Evolutionary conservation across 2,888 invertebrate genomes (phyloP).

Genomic region (Dicyrtoma fusca): DNA sequence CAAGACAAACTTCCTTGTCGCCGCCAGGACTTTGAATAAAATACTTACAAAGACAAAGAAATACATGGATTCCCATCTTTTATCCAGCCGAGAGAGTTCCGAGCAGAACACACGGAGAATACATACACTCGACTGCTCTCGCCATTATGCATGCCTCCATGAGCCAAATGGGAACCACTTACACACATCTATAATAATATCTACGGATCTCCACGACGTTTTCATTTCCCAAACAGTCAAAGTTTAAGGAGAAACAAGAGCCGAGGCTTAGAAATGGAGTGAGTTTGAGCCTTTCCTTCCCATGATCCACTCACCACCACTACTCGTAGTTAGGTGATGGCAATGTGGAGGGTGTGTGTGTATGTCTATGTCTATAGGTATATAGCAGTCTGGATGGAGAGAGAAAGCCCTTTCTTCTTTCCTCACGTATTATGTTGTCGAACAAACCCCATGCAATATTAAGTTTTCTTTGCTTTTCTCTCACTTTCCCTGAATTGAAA

Average conservation of each 20-base stretch:
- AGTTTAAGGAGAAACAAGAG: no score
- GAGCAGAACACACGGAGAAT: neutral
- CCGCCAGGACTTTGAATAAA: conserved; percentile 50
- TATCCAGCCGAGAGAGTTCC: neutral
- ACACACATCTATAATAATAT: no score
- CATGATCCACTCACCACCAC: no score
- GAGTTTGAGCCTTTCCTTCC: no score
- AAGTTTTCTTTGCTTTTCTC: conserved; percentile 47
- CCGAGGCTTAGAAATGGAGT: no score
- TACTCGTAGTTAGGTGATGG: no score
- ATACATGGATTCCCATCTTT: conserved; percentile 37
- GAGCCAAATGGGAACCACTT: no score
- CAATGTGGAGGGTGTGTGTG: no score
- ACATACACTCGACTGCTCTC: no score
- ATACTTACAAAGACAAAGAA: conserved; percentile 39
- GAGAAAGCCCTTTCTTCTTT: conserved; percentile 17
- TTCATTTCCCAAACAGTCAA: no score
- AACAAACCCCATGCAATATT: conserved; percentile 40
- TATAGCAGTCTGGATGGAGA: neutral
- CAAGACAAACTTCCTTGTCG: conserved; percentile 46
- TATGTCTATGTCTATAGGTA: neutral
- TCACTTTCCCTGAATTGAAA: conserved; percentile 39
- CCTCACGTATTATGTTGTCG: conserved; percentile 30
- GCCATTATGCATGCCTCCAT: no score
- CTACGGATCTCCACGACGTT: no score